These are phyloP conservation scores for Griposia aprilina DNA, from an alignment of 2,888 invertebrate species.

Conservation along the genomic window DNA sequence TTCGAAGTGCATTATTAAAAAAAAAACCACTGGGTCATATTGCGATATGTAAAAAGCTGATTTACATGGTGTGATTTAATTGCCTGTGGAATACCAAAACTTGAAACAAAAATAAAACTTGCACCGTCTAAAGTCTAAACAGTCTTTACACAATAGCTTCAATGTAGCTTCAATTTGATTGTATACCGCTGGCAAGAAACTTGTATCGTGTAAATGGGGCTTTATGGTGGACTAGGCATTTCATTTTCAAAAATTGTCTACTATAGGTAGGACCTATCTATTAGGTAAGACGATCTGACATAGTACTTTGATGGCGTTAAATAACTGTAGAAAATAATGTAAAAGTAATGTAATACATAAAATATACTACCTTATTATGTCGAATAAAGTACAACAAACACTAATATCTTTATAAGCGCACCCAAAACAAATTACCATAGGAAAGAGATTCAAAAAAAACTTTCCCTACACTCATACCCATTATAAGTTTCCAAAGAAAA, in stretches of 20 bases:
- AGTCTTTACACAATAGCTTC: too few relatives aligned
- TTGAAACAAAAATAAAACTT: too few relatives aligned
- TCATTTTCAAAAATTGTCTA: neutral
- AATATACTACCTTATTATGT: conserved; percentile 46
- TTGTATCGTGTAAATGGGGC: too few relatives aligned
- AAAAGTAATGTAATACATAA: neutral
- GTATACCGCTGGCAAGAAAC: too few relatives aligned
- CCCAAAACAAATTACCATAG: conserved; percentile 91
- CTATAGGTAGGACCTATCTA: too few relatives aligned
- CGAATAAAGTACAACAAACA: conserved; percentile 74
- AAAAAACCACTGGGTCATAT: neutral
- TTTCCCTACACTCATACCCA: conserved; percentile 89
- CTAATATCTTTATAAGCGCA: conserved; percentile 86
- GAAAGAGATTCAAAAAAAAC: conserved; percentile 88
- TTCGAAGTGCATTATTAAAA: neutral
- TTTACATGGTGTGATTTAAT: too few relatives aligned
- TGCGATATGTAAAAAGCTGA: too few relatives aligned
- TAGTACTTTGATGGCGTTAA: neutral
- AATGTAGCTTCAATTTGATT: too few relatives aligned
- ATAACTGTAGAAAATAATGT: neutral
- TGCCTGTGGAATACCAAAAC: too few relatives aligned
- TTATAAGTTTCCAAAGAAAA: conserved; percentile 90
- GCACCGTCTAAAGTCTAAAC: too few relatives aligned
- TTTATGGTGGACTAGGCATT: neutral
- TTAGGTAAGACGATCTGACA: neutral